phyloP scores from a whole-genome alignment of 1,140 invertebrate species.

The Drosophila paulistorum region DNA sequence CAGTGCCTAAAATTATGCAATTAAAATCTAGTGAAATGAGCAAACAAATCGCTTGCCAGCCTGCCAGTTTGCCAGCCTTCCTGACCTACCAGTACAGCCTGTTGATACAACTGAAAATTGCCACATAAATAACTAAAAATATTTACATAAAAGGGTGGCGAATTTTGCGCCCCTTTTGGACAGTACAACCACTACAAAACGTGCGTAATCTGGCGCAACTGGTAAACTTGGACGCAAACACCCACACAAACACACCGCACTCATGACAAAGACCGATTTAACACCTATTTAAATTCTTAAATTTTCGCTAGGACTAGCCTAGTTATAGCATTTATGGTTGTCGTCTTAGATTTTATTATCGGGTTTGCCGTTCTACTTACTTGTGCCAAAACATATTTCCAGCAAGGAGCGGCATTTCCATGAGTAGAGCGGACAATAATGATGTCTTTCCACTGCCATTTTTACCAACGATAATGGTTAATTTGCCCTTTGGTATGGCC shows the following conservation, averaged over 20 bases:
- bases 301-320: not conserved
- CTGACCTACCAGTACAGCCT: slow-evolving; percentile 9
- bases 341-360: too few relatives aligned
- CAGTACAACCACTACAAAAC: slow-evolving; percentile 55
- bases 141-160: slow-evolving; percentile 54
- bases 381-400: slow-evolving; percentile 87
- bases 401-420: slow-evolving; percentile 88
- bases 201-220: slow-evolving; percentile 68
- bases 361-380: slow-evolving; percentile 82
- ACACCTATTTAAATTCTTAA: not conserved
- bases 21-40: slow-evolving; percentile 69
- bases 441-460: slow-evolving; percentile 92
- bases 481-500: slow-evolving; percentile 64
- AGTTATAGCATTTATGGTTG: too few relatives aligned
- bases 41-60: slow-evolving; percentile 49
- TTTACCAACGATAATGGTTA: slow-evolving; percentile 90
- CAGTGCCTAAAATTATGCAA: slow-evolving; percentile 70
- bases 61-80: not conserved
- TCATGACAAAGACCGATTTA: slow-evolving; percentile 2
- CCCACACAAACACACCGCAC: too few relatives aligned
- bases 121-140: slow-evolving; percentile 74
- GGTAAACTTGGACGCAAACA: slow-evolving; percentile 16
- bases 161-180: slow-evolving; percentile 10
- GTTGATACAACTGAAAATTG: slow-evolving; percentile 69
- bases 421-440: slow-evolving; percentile 89